These are phyloP conservation scores for Poecile montanus DNA, from an alignment of 2,797 vertebrate species.

Conservation along the genomic window DNA sequence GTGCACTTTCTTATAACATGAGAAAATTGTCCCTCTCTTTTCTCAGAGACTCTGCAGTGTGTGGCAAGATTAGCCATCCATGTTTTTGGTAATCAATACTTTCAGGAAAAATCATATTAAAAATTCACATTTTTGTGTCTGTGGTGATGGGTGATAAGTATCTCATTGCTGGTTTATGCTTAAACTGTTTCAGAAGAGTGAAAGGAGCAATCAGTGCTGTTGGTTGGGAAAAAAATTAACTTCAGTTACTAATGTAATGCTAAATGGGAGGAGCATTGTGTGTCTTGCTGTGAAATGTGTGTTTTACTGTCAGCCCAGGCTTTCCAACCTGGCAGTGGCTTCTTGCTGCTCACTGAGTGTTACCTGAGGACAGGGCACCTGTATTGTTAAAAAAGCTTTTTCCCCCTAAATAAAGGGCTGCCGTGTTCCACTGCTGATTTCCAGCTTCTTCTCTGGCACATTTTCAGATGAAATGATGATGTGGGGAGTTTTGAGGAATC, in stretches of 20 bases:
- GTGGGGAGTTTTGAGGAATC: neutral
- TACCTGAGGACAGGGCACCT: neutral
- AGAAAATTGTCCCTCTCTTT: neutral
- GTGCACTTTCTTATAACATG: rapidly evolving
- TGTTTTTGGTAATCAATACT: rapidly evolving
- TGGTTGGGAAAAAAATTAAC: neutral
- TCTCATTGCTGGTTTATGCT: neutral
- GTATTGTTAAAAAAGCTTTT: neutral
- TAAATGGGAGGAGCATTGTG: neutral
- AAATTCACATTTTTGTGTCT: neutral
- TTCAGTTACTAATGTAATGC: neutral
- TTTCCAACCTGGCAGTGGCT: neutral
- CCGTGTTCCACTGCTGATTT: neutral
- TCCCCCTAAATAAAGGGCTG: neutral
- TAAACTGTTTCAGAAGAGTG: neutral
- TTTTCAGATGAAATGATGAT: neutral
- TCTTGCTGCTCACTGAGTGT: neutral
- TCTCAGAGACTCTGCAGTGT: neutral
- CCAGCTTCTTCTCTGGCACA: neutral
- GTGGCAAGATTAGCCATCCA: neutral
- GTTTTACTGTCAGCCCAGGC: rapidly evolving
- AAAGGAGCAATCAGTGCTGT: neutral
- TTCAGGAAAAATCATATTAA: neutral
- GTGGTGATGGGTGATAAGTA: neutral
- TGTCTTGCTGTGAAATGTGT: neutral